Base-by-base conservation (phyloP, 37 sponge, comb jelly and placozoan genomes). In the Agelas oroides region DNA sequence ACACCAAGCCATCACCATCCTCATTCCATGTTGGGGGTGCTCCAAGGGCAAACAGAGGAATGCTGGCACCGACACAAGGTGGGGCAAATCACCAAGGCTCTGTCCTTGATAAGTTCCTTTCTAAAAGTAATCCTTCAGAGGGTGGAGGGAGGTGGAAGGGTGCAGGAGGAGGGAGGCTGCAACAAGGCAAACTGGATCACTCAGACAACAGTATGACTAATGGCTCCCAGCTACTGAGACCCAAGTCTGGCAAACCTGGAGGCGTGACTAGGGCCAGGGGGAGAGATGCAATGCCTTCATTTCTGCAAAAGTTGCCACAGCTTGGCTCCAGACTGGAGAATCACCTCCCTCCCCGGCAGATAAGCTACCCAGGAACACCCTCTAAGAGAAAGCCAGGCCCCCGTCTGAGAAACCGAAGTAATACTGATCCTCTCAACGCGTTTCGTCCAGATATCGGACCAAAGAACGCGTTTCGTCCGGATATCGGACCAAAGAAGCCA, bases 161-260 rank as follows among this genome's bases (percentile, higher is more conserved):
- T 2, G 1, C 33, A 13, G 68, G 68, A 5, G 68, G 68, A 32
- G 33, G 68, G 11, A 28, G 68, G 33, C 33, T 14, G 1, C 33
- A 11, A 5, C 19, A 33, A 2, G 11, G 32, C 33, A 67, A 19
- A 14, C 68, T 34, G 2, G 19, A 14, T 11, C 68, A n/a, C n/a
- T 35, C 33, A 67, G 68, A 5, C 68, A 30, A 5, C 68, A 67
- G 31, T 28, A 67, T 33, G 27, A 33, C 68, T 67, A 67, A 67
- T 33, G 27, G 68, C 68, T 67, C 68, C 31, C 27, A 8, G 46
- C 6, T 8, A 46, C 46, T 46, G 46, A 46, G 46, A 46, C 46
- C 46, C 46, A 46, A 46, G 46, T 46, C 46, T 46, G 46, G 46
- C 46, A 46, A 8, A 8, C 8, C 8, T 46, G 46, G 46, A 46